Conservation (phyloP, 2,113 vertebrate genomes). For the Recurvirostra avosetta region DNA sequence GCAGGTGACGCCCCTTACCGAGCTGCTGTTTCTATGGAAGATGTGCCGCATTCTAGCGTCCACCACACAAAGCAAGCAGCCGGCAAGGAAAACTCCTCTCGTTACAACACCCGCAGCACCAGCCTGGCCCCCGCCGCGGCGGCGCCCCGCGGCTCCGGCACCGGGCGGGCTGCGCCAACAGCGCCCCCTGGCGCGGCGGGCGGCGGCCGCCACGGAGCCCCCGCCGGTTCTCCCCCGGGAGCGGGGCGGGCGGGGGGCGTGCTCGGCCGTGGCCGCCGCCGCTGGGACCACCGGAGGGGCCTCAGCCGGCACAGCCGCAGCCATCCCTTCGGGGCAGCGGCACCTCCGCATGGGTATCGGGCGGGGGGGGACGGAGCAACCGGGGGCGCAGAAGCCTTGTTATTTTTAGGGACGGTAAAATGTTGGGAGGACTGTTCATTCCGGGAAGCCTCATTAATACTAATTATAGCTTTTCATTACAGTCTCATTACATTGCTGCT, state of each 20-base stretch:
- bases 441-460: not conserved
- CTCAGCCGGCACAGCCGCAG: not conserved
- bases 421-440: not conserved
- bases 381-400: not conserved
- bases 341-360: accelerated
- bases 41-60: not conserved
- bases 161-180: not conserved
- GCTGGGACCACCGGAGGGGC: not conserved
- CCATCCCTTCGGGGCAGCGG: not conserved
- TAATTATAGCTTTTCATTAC: not conserved
- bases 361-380: too few species aligned
- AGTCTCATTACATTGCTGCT: not conserved
- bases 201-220: not conserved
- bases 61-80: not conserved
- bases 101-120: not conserved
- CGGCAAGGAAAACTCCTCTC: accelerated
- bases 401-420: not conserved
- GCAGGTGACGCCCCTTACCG: accelerated
- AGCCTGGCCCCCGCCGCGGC: not conserved
- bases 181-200: not conserved
- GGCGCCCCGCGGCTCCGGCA: not conserved
- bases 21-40: not conserved
- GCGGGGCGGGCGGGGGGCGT: too few species aligned
- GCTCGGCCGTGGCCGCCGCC: not conserved
- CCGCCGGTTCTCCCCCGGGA: not conserved